Base-by-base conservation (phyloP, 2,797 vertebrate genomes). In the Pangasius macronema region DNA sequence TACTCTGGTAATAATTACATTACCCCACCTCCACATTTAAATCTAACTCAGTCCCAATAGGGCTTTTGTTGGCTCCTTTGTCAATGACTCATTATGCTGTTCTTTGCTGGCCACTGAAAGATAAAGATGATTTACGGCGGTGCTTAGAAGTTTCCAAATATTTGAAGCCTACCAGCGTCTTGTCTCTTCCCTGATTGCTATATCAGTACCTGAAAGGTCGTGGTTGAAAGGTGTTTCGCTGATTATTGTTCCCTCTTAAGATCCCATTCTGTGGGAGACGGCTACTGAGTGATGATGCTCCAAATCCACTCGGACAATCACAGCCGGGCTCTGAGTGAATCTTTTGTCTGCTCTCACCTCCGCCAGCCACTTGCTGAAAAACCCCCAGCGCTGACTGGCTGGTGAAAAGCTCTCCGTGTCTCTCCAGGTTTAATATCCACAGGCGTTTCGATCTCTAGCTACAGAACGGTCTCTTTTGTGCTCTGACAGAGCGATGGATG, bases 381-480 rank as follows among this genome's bases (percentile, higher is more conserved):
- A 42, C 82, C 30, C 59, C 49, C n/a, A 67, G 46, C 27, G 0
- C 14, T 11, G 59, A n/a, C 33, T 59, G 49, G 30, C 76, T 73
- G 20, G 14, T 77, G 59, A 82, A 83, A 53, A 77, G 36, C 22
- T 30, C 6, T 42, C 53, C 8, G 16, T n/a, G 55, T 57, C 53
- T 59, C 49, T 85, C 79, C 83, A 84, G 68, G 55, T 81, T 83
- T 86, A 82, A 27, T 88, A 63, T 57, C 57, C 57, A 39, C 59
- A 49, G 67, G 61, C 46, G 39, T 85, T 82, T 88, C 77, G 53
- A 88, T 85, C 77, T 75, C 67, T 51, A 82, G 83, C 63, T 70
- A 49, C 68, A 76, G 79, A 85, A 77, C 63, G 59, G 79, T 30
- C 68, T 67, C 87, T 46, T 76, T 88, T 86, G 87, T 88, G 79